Base-by-base conservation (phyloP, 2,797 vertebrate genomes). In the Gymnothorax reevesii region DNA sequence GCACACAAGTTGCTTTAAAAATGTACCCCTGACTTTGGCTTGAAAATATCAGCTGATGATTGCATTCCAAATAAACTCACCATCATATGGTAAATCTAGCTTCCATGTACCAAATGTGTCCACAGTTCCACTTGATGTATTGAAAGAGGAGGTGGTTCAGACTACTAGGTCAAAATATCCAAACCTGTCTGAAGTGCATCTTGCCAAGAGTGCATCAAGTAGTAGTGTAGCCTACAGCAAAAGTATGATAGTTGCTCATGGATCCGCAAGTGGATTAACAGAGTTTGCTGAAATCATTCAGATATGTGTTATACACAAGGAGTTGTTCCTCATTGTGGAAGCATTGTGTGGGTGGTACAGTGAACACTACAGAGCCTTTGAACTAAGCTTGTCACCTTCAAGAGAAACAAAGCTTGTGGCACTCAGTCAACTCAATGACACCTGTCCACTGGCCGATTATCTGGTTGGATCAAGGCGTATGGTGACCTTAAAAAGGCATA, bases 281-380 rank as follows among this genome's bases (percentile, higher is more conserved):
- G 89, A 88, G 66, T 87, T 90, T 85, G 85, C 80, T 66, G 84
- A 87, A 83, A 87, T 88, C 25, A 25, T 87, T 86, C 84, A 87
- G 33, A 89, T 42, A 2, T 84, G 77, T 88, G 86, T 87, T 83
- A 13, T 89, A 80, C 55, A 86, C 33, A 55, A 86, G 20, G 60
- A 42, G 57, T 59, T 87, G 83, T 87, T 57, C 66, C 87, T 88
- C 66, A 82, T 87, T n/a, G 42, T 86, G 13, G 86, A 64, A 85
- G 82, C 27, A 13, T 49, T 82, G 27, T 83, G 57, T 87, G 80
- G 80, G 49, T 86, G 83, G 86, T 89, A 85, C 69, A 33, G 13
- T 75, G 73, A 7, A 33, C 73, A 75, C 57, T 83, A 83, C 33
- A 83, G 83, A 83, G 83, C 83, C 59, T 83, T 83, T 83, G 59